Percentiles rank a stretch among this genome's conserved stretches.
phyloP scores from a whole-genome alignment of 2,113 vertebrate genomes.

The Heterocephalus glaber region DNA sequence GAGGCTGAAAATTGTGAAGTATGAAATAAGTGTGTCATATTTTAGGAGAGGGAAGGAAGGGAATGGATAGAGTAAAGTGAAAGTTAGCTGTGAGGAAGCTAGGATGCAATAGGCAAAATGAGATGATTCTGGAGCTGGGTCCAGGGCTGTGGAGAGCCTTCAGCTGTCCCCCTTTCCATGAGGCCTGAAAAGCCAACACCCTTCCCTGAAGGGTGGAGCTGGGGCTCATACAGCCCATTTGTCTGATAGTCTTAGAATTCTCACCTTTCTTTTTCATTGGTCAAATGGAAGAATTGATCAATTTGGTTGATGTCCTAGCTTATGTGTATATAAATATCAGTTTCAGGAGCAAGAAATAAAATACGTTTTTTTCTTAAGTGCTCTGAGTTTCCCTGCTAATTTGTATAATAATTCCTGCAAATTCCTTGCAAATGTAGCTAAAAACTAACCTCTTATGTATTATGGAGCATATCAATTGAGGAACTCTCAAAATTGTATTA shows the following conservation, averaged over 20 bases:
- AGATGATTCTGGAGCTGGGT: background rate
- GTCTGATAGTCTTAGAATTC: background rate
- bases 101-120: background rate
- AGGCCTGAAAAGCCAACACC: background rate
- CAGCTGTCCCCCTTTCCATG: background rate
- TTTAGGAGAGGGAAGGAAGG: background rate
- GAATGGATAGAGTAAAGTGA: background rate
- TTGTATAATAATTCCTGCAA: background rate
- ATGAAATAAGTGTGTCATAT: background rate
- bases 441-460: background rate
- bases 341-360: constrained; percentile 14
- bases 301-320: background rate
- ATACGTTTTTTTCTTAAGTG: background rate
- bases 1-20: background rate
- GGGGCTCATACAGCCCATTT: background rate
- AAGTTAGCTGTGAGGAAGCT: background rate
- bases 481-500: constrained; percentile 19
- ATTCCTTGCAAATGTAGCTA: background rate
- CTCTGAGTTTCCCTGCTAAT: background rate
- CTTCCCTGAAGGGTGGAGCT: background rate
- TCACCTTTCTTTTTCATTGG: background rate
- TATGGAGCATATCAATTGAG: background rate
- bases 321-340: background rate
- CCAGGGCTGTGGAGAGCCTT: background rate
- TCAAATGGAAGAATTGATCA: background rate